Conservation (phyloP, 2,113 vertebrate species). For the Hepsetus odoe region DNA sequence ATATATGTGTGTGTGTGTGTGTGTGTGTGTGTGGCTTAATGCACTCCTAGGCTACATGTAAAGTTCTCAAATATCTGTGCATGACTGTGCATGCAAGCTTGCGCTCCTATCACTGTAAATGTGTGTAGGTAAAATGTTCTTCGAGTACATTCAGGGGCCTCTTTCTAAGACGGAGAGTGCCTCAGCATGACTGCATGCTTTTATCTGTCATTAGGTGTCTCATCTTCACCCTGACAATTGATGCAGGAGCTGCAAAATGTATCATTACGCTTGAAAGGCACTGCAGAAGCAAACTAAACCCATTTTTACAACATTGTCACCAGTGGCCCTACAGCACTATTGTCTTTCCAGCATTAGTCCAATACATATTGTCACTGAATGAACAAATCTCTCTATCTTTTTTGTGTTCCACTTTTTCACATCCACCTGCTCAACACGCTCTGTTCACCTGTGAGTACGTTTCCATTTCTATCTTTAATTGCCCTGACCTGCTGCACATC, state of each 20-base stretch:
- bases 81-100: neutral
- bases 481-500: too few species aligned
- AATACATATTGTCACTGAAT: too few species aligned
- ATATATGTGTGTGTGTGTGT: too few species aligned
- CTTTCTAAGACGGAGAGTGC: neutral
- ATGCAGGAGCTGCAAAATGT: neutral
- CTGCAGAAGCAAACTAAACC: neutral
- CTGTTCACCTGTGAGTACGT: too few species aligned
- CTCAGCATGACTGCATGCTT: neutral
- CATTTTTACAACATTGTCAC: neutral
- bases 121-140: neutral
- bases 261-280: neutral
- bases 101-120: neutral
- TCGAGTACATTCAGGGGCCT: neutral
- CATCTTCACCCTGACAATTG: neutral
- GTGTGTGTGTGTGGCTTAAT: neutral
- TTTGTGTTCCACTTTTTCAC: too few species aligned
- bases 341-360: too few species aligned
- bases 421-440: too few species aligned
- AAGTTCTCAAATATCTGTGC: neutral
- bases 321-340: neutral
- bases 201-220: neutral
- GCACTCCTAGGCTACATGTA: too few species aligned
- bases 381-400: too few species aligned
- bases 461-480: too few species aligned